A percentile compares a stretch with the other conserved stretches of the same genome.
Evolutionary conservation across 2,797 vertebrate species (phyloP).

Genomic region (Neopelma chrysocephalum): DNA sequence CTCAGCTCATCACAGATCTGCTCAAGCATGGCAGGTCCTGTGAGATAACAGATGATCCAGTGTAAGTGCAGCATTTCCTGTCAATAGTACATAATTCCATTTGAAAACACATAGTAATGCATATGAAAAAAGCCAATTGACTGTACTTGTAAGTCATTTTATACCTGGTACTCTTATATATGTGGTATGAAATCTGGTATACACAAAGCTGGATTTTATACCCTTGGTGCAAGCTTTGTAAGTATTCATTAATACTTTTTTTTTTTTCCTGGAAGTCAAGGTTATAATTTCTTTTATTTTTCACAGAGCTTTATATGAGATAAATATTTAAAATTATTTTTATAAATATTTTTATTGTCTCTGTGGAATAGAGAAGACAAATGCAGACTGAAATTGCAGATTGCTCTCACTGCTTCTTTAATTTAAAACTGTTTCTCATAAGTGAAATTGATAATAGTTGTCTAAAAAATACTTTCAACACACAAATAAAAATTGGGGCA

Average conservation of each 20-base stretch:
- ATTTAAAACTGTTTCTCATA: background rate
- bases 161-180: background rate
- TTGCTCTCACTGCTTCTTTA: background rate
- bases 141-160: background rate
- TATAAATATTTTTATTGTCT: background rate
- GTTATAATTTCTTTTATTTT: background rate
- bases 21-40: background rate
- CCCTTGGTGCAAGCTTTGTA: background rate
- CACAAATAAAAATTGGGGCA: background rate
- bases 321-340: background rate
- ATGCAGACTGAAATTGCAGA: background rate
- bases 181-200: background rate
- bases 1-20: background rate
- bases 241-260: background rate
- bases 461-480: background rate
- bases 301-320: background rate
- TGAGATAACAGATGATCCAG: background rate
- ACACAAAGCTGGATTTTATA: background rate
- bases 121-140: background rate
- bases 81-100: background rate
- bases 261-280: background rate
- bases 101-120: background rate
- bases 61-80: background rate
- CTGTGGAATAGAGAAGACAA: background rate
- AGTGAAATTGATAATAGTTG: background rate